Base-by-base conservation (phyloP, 2,797 vertebrate genomes). In the Labeo calbasu region DNA sequence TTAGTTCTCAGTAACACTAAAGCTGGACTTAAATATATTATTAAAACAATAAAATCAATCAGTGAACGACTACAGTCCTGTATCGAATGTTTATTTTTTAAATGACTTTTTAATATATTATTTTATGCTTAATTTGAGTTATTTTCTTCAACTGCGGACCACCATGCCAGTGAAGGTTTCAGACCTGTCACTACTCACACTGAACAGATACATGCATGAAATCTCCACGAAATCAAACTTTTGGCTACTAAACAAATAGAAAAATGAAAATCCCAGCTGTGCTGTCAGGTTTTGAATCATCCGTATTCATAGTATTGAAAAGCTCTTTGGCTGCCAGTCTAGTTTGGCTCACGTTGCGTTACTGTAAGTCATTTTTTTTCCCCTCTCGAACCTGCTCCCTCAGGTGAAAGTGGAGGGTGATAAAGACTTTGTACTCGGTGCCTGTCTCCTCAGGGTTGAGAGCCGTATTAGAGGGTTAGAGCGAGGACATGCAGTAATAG, bases 351-450 rank as follows among this genome's bases (percentile, higher is more conserved):
- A 61, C 51, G n/a, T 19, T 61, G 40, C 21, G 21, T 80, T 70
- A 84, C 19, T 70, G 14, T 80, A 82, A 77, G 79, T 83, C 28
- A 43, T 23, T 19, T 75, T 79, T 4, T 61, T 87, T 80, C 83
- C 28, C 7, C 15, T 86, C 79, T 70, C 79, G 50, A 87, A 79
- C 84, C 85, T 70, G 82, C 83, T 82, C 83, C 77, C 82, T 85
- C 84, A 87, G 87, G 82, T 90, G 87, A 86, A 84, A 80, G 76
- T 79, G 87, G 82, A 57, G 77, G 87, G 85, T 90, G 88, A 92
- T 92, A 90, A 90, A 92, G 89, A 86, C 87, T 25, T 69, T 89
- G 87, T 88, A 92, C 91, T 92, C 85, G 84, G 71, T 84, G 65
- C 76, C 72, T 85, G 85, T 90, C 76, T 84, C 87, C 77, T 88